Evolutionary conservation across 2,113 vertebrate species (phyloP), one percentile per base, ranked within the genome.

Genomic region (Tursiops truncatus): DNA sequence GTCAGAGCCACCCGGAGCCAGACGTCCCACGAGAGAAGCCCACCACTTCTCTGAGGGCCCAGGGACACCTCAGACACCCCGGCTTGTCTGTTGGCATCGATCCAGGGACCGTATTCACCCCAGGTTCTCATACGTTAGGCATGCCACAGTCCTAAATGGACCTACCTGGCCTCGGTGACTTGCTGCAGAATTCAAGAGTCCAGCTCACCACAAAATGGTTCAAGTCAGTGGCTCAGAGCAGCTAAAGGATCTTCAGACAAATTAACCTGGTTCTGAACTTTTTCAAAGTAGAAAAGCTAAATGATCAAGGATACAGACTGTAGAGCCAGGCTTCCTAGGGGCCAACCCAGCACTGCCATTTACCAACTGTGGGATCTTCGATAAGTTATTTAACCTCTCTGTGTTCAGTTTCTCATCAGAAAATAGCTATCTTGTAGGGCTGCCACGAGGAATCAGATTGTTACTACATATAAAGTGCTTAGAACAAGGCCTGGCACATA

Each of bases 21-120:
- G 41, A 17, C 4, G 4, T 0, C 67, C 33, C 15, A 0, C 4
- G 15, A 3, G 31, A 38, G 89, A 12, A 76, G 28, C 56, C 94
- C 65, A 17, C 70, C 8, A 2, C 73, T 20, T 33, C 58, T 63
- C 2, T 0, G 41, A 12, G 38, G 36, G 5, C 8, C 14, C 12
- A 0, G 41, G 6, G 18, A 13, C 5, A 4, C 31, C 62, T n/a
- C 28, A 0, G 6, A 26, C 1, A 6, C 26, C 53, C 36, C 28
- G 23, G 26, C 53, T 8, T 9, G n/a, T 60, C 76, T 47, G 11
- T 14, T 58, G 25, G 67, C 88, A 47, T 14, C 68, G 2, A 10
- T 11, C 70, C 58, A 84, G 80, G 65, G 70, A 25, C 33, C 2
- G 4, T 44, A 21, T 21, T 50, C 38, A 5, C 28, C 41, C 11